Evolutionary conservation across 2,888 invertebrate species (phyloP).

Genomic region (Dynastes maya): DNA sequence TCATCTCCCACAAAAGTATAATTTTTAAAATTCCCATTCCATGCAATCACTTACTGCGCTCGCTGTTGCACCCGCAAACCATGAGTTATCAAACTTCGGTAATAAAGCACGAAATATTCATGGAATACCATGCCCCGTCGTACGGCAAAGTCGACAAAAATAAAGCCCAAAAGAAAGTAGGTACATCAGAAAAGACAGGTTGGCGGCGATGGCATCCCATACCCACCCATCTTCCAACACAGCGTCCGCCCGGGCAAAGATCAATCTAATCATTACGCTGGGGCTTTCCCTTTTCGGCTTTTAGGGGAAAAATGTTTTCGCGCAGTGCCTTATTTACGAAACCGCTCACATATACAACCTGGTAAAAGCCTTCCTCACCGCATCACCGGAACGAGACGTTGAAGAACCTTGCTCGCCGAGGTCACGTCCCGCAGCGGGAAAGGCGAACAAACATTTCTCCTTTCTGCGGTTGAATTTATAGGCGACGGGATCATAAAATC

Average conservation of each 20-base stretch:
- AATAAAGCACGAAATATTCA: too few species aligned
- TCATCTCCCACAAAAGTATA: too few species aligned
- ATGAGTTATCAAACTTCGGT: too few species aligned
- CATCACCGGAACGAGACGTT: not conserved
- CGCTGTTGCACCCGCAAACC: too few species aligned
- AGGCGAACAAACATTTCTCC: too few species aligned
- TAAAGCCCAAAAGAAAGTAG: not conserved
- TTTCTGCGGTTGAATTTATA: too few species aligned
- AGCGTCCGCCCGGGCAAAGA: not conserved
- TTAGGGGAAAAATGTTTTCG: slow-evolving; percentile 13
- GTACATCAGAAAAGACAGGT: not conserved
- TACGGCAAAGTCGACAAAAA: not conserved
- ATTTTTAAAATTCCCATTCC: too few species aligned
- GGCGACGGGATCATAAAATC: too few species aligned
- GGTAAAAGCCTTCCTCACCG: too few species aligned
- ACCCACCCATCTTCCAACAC: not conserved
- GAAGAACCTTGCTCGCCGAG: not conserved
- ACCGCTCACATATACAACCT: not conserved
- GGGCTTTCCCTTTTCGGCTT: not conserved
- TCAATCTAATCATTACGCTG: slow-evolving; percentile 1
- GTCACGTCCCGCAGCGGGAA: not conserved
- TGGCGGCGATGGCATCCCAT: not conserved
- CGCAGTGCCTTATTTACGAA: not conserved
- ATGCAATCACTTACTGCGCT: too few species aligned
- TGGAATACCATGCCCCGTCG: too few species aligned